Percentiles rank a stretch among this genome's conserved stretches.
Conservation (phyloP, 2,888 invertebrate genomes). For the Nymphalis c-album region DNA sequence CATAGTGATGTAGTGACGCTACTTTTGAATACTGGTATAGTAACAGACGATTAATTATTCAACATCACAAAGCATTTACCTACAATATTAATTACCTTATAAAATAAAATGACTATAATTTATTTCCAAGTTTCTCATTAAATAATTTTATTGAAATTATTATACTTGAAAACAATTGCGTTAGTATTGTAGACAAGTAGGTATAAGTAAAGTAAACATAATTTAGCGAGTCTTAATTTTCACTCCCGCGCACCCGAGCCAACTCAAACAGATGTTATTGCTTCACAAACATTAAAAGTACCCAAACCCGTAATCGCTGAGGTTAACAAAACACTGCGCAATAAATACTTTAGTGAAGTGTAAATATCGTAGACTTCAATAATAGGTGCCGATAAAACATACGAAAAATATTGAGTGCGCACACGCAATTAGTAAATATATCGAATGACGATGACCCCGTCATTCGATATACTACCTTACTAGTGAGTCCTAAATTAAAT, state of each 20-base stretch:
- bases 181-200: slow-evolving; percentile 13
- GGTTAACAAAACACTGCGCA: slow-evolving; percentile 77
- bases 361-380: slow-evolving; percentile 65
- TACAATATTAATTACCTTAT: background rate
- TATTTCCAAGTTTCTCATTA: too few species aligned
- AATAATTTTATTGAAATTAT: background rate
- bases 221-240: slow-evolving; percentile 34
- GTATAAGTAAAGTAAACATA: slow-evolving; percentile 27
- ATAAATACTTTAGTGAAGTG: slow-evolving; percentile 68
- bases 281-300: slow-evolving; percentile 60
- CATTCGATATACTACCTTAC: too few species aligned
- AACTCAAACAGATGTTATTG: slow-evolving; percentile 70
- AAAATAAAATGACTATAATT: background rate
- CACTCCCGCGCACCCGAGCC: slow-evolving; percentile 52
- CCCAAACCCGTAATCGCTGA: slow-evolving; percentile 75
- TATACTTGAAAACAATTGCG: background rate
- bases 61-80: background rate
- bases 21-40: slow-evolving; percentile 17
- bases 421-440: slow-evolving; percentile 59
- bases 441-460: slow-evolving; percentile 30
- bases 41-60: slow-evolving; percentile 3
- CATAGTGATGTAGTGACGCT: slow-evolving; percentile 23
- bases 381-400: slow-evolving; percentile 71
- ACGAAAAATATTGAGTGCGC: slow-evolving; percentile 65
- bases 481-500: background rate